A percentile compares a stretch with the other conserved stretches of the same genome.
Conservation (phyloP, 1,140 invertebrate genomes). For the Trichonephila clavata region DNA sequence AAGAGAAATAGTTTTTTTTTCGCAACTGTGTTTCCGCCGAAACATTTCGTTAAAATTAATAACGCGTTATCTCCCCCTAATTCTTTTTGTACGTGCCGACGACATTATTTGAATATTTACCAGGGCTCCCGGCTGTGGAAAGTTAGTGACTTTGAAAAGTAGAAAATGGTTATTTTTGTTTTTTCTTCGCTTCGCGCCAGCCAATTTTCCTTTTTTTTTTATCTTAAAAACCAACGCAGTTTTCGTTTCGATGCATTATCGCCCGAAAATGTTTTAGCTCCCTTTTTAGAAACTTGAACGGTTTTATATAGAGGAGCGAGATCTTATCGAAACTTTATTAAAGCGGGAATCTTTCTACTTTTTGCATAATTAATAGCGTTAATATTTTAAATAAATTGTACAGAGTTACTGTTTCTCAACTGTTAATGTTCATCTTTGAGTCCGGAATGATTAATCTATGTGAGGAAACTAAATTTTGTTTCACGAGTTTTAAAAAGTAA, state of each 20-base stretch:
- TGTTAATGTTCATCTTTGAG: too few species aligned
- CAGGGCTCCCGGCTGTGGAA: neutral
- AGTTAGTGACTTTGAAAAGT: neutral
- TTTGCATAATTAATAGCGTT: neutral
- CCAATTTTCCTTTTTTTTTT: neutral
- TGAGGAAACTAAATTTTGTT: too few species aligned
- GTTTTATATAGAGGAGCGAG: neutral
- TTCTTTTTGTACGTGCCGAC: conserved; percentile 7
- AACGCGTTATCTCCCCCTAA: neutral
- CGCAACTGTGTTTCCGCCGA: neutral
- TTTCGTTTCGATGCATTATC: conserved; percentile 7
- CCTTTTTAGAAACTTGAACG: neutral
- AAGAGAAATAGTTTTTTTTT: neutral
- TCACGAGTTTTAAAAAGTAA: too few species aligned
- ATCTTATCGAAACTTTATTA: neutral
- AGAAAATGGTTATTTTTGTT: neutral
- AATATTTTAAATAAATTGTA: too few species aligned
- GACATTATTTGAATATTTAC: conserved; percentile 36
- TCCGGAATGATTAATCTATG: too few species aligned
- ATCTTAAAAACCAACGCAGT: neutral
- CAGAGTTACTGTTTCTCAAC: too few species aligned
- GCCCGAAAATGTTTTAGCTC: neutral
- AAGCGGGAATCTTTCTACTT: neutral
- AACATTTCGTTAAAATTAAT: conserved; percentile 39
- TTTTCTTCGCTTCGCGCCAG: neutral